Base-by-base conservation (phyloP, 2,888 invertebrate species). In the Nebria salina region DNA sequence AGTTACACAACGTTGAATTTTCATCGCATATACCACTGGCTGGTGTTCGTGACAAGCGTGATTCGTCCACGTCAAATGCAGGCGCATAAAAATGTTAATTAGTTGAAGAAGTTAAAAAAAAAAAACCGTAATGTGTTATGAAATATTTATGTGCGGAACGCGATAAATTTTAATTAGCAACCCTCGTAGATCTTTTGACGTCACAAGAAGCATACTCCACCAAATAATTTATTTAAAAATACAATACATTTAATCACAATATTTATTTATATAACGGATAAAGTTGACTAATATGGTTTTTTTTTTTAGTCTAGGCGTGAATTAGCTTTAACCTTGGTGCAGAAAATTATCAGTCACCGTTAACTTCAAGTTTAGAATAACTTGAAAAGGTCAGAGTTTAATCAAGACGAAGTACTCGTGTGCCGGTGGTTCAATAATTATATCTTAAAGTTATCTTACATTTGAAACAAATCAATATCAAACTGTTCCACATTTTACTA, bases 71-170 rank as follows among this genome's bases (percentile, higher is more conserved):
- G 25, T 70, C 20, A 70, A 70, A 15, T 25, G 11, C 70, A 70
- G 70, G 25, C 70, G 25, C 70, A 70, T 70, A 26, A 70, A 70
- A 70, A 70, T 70, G 34, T 70, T 70, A 70, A 70, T 20, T 70
- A 70, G 11, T 70, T 2, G 20, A 15, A 70, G 70, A 70, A 34
- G 34, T 54, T 11, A 7, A 54, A 54, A 54, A 43, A 54, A 54
- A 54, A 54, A 6, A 8, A n/a, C n/a, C 54, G 54, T 54, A 70
- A 70, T 26, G 13, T 70, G 34, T 26, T 20, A 70, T 70, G 70
- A 70, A 70, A 70, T 70, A 70, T 70, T 25, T 70, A 70, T 20
- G 20, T 13, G 25, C 70, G 11, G 54, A 70, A 70, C 8, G 15
- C 20, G 34, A 66, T 66, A 66, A 66, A 20, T 13, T 20, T 66